phyloP scores from a whole-genome alignment of 2,797 vertebrate genomes.

The Centropyge bicolor region DNA sequence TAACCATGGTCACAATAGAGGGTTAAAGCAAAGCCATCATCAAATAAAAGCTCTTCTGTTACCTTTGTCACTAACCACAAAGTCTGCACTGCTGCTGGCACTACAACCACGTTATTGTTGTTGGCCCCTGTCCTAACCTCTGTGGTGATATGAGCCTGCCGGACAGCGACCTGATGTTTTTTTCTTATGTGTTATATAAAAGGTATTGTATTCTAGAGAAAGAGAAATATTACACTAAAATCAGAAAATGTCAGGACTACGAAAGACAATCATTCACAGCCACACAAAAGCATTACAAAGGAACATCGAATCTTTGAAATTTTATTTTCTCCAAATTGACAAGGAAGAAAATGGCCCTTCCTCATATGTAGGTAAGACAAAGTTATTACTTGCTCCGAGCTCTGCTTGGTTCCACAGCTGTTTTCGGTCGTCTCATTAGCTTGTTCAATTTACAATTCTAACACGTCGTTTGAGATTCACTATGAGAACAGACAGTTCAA shows the following conservation, averaged over 20 bases:
- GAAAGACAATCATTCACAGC: neutral
- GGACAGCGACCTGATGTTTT: neutral
- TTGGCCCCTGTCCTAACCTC: neutral
- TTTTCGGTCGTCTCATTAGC: slow-evolving; percentile 57
- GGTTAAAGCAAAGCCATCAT: neutral
- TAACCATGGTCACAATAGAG: neutral
- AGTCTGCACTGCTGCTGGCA: neutral
- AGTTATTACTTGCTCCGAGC: slow-evolving; percentile 27
- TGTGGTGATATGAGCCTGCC: neutral
- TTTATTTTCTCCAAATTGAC: neutral
- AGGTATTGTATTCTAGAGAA: neutral
- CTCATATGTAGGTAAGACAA: slow-evolving; percentile 14
- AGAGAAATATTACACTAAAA: neutral
- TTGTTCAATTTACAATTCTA: slow-evolving; percentile 63
- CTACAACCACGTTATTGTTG: neutral
- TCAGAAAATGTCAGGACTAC: neutral
- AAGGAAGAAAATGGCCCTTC: neutral
- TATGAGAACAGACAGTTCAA: slow-evolving; percentile 45
- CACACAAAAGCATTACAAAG: neutral
- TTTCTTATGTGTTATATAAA: neutral
- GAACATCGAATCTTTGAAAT: neutral
- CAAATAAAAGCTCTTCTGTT: neutral
- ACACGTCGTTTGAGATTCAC: slow-evolving; percentile 42
- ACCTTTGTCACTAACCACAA: neutral
- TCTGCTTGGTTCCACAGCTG: slow-evolving; percentile 32